A percentile compares a stretch with the other conserved stretches of the same genome.
These are phyloP conservation scores for Passer montanus DNA, from an alignment of 2,113 vertebrate genomes.

Conservation along the genomic window DNA sequence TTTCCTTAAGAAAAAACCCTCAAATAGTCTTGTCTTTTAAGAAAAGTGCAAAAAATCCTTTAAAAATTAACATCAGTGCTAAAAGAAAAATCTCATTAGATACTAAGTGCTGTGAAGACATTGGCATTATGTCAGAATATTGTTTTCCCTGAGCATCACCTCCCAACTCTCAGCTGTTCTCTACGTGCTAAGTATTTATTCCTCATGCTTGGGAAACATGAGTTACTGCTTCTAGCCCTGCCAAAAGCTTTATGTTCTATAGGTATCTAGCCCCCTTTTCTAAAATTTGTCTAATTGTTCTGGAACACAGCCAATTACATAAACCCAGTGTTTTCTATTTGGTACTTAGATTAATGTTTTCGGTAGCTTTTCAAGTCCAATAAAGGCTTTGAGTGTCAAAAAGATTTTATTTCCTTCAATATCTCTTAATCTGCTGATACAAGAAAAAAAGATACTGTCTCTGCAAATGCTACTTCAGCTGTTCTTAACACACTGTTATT, in stretches of 20 bases:
- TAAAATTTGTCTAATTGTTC: neutral
- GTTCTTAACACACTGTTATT: neutral
- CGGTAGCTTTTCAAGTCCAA: neutral
- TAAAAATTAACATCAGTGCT: neutral
- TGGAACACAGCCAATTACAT: neutral
- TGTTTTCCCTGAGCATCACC: neutral
- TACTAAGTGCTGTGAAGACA: neutral
- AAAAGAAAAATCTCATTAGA: neutral
- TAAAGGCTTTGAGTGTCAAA: conserved; percentile 1
- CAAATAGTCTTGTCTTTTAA: neutral
- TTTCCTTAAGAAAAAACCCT: neutral
- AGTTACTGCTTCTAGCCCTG: neutral
- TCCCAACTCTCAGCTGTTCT: neutral
- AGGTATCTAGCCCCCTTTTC: neutral
- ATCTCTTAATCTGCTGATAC: conserved; percentile 25
- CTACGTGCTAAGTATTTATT: neutral
- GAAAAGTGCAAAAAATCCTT: neutral
- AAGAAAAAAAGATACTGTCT: conserved; percentile 3
- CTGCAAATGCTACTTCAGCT: conserved; percentile 28
- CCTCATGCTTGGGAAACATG: neutral
- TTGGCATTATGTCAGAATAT: neutral
- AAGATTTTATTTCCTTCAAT: conserved; percentile 25
- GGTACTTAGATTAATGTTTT: neutral
- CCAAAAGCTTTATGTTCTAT: neutral
- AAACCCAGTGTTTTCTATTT: neutral